These are phyloP conservation scores for Dendropsophus ebraccatus DNA, from an alignment of 2,113 vertebrate species.

Conservation along the genomic window DNA sequence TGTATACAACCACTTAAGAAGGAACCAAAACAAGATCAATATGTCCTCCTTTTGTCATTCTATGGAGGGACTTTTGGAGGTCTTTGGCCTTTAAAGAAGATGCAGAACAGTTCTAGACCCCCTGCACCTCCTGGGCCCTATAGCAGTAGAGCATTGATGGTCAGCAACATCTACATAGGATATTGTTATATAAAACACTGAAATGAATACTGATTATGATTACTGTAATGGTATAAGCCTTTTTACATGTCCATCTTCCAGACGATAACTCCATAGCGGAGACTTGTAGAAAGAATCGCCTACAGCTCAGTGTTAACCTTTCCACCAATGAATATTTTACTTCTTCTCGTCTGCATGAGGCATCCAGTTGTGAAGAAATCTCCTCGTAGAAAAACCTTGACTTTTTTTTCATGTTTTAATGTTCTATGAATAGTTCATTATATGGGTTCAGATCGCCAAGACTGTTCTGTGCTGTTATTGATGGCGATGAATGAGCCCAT, in stretches of 20 bases:
- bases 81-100: too few relatives aligned
- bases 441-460: neutral
- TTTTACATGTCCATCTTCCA: neutral
- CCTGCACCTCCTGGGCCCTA: too few relatives aligned
- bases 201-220: neutral
- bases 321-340: slow-evolving; percentile 32
- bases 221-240: neutral
- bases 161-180: neutral
- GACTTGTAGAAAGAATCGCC: neutral
- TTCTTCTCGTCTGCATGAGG: neutral
- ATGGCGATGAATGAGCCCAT: neutral
- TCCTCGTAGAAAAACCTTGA: neutral
- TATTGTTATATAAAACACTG: neutral
- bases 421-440: slow-evolving; percentile 12
- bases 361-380: slow-evolving; percentile 9
- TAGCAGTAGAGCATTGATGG: neutral
- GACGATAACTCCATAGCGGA: neutral
- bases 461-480: neutral
- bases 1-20: too few relatives aligned
- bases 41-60: too few relatives aligned
- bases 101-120: too few relatives aligned
- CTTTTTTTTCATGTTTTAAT: neutral
- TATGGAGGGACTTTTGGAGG: too few relatives aligned
- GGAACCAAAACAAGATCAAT: too few relatives aligned
- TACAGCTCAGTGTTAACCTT: neutral